Base-by-base conservation (phyloP, 2,888 invertebrate genomes). In the Drosophila rubida region DNA sequence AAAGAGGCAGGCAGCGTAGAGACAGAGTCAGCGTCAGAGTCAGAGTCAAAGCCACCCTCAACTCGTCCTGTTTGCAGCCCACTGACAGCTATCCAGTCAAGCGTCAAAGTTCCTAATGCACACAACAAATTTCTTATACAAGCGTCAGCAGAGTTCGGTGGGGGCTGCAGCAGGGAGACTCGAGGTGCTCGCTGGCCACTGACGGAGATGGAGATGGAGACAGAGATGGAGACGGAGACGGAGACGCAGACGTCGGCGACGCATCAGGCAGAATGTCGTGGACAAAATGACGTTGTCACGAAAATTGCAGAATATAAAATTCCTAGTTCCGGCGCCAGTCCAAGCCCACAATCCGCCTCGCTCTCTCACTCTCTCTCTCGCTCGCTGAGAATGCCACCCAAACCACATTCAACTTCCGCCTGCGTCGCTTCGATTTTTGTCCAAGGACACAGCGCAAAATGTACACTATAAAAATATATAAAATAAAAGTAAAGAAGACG, bases 81-180 rank as follows among this genome's bases (percentile, higher is more conserved):
- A 85, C 79, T 87, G 89, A 85, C 83, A 87, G 75, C 80, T 75
- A 89, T 77, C 89, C 88, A 90, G 90, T 90, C 73, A 88, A 90
- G 90, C 88, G 90, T 89, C 90, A 90, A 89, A 89, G 88, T 88
- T 89, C 80, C 89, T 83, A 90, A 88, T 87, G 88, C 89, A 88
- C 88, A 88, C 90, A 90, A 88, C 88, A 88, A 88, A 90, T 88
- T 88, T 87, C 84, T 87, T 84, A 72, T 68, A 87, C 58, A 63
- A 63, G 67, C 53, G 35, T 44, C 3, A 16, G 32, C 19, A 13
- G 25, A 19, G 19, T 19, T 19, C 13, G 16, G 44, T 1, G 9
- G 9, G 16, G 1, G 25, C 9, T 3, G 8, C 27, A 13, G 14
- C 2, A n/a, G 14, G 45, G n/a, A 9, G 45, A 19, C 48, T 35